Percentiles rank a stretch among this genome's conserved stretches.
Conservation (phyloP, 1,140 invertebrate genomes). For the Drosophila athabasca region DNA sequence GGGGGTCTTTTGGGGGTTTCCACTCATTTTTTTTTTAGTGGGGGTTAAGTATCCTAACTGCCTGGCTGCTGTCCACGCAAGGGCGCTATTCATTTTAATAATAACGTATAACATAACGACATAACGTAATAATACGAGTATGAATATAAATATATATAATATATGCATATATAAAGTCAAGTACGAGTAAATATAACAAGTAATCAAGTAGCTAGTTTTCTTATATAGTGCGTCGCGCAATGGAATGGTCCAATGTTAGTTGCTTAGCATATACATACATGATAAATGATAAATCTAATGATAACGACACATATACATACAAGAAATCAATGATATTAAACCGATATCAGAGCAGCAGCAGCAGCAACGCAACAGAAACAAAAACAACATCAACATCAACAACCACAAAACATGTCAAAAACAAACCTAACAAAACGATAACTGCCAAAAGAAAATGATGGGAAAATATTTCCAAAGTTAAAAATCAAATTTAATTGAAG, state of each 20-base stretch:
- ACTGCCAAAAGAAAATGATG: conserved; percentile 66
- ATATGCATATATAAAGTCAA: conserved; percentile 27
- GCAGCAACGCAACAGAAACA: conserved; percentile 16
- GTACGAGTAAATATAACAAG: conserved; percentile 34
- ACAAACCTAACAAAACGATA: conserved; percentile 70
- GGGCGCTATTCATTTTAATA: conserved; percentile 34
- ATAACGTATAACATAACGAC: conserved; percentile 34
- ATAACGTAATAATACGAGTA: conserved; percentile 50
- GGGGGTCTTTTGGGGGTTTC: conserved; percentile 20
- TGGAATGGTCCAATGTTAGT: conserved; percentile 81
- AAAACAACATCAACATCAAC: conserved; percentile 1
- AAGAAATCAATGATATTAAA: conserved; percentile 30
- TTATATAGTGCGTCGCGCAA: conserved; percentile 82
- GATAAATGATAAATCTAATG: conserved; percentile 40
- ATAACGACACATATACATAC: conserved; percentile 43
- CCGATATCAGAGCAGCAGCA: conserved; percentile 32
- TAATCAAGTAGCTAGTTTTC: conserved; percentile 81
- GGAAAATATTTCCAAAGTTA: conserved; percentile 25
- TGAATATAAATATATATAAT: conserved; percentile 51
- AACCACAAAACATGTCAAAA: conserved; percentile 50
- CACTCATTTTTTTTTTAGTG: conserved; percentile 7
- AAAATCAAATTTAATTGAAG: conserved; percentile 58
- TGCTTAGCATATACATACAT: conserved; percentile 78
- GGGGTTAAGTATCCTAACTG: conserved; percentile 25
- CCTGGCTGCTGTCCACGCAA: conserved; percentile 15